phyloP scores from a whole-genome alignment of 2,113 vertebrate species.

The Erpornis zantholeuca region DNA sequence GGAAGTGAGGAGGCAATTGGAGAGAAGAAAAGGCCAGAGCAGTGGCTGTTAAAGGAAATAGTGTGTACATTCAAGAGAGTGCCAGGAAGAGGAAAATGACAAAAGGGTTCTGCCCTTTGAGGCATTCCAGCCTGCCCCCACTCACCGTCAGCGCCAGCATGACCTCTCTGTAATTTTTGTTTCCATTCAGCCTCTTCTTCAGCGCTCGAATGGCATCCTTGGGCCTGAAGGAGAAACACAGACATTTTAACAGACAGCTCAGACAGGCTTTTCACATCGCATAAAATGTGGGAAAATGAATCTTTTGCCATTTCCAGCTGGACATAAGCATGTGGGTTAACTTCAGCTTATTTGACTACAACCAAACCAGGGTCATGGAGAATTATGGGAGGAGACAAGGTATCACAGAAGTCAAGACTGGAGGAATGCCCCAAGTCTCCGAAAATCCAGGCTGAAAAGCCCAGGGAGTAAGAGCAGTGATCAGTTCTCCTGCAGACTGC shows the following conservation, averaged over 20 bases:
- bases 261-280: neutral
- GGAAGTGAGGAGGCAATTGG: constrained; percentile 7
- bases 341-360: neutral
- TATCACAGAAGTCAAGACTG: neutral
- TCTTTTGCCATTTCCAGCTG: neutral
- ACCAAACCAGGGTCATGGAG: neutral
- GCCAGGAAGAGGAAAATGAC: constrained; percentile 15
- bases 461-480: neutral
- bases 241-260: neutral
- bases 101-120: constrained; percentile 27
- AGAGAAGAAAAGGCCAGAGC: constrained; percentile 37
- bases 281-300: neutral
- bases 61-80: neutral
- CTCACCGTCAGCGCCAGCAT: constrained; percentile 96
- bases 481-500: neutral
- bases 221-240: constrained; percentile 77
- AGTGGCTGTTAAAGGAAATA: constrained; percentile 10
- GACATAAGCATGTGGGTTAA: neutral
- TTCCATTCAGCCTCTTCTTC: constrained; percentile 95
- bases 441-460: neutral
- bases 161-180: constrained; percentile 96
- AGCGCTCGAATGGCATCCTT: constrained; percentile 96
- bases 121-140: constrained; percentile 6
- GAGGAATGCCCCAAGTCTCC: neutral
- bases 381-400: neutral